Conservation (phyloP, 2,888 invertebrate species). For the Acrobeloides nanus region DNA sequence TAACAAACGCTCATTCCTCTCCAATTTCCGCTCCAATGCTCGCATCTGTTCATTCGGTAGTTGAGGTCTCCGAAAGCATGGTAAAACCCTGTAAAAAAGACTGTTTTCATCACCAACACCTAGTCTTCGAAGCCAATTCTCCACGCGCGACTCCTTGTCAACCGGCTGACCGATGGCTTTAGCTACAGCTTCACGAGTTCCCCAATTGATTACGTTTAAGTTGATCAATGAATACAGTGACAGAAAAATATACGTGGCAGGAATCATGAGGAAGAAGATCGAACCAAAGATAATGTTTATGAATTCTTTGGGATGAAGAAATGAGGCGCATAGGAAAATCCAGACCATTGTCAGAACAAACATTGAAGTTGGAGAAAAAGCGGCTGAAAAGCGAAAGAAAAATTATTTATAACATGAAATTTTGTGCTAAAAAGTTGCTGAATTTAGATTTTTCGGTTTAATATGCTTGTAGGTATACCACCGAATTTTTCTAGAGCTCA, state of each 20-base stretch:
- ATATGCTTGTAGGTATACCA: too few species aligned
- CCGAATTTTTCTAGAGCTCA: neutral
- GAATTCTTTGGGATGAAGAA: conserved; percentile 66
- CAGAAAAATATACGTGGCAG: conserved; percentile 85
- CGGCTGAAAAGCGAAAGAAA: too few species aligned
- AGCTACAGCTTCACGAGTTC: conserved; percentile 70
- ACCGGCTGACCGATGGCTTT: conserved; percentile 51
- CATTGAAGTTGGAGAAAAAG: conserved; percentile 73
- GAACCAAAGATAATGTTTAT: conserved; percentile 56
- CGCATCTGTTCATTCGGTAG: conserved; percentile 13
- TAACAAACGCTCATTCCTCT: conserved; percentile 19
- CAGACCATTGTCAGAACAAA: conserved; percentile 70
- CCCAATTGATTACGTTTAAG: conserved; percentile 87
- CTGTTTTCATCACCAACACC: conserved; percentile 18
- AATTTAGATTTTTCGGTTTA: too few species aligned
- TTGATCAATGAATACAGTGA: conserved; percentile 86
- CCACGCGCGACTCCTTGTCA: conserved; percentile 17
- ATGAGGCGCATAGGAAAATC: conserved; percentile 60
- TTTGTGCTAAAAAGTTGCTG: too few species aligned
- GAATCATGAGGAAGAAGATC: conserved; percentile 81
- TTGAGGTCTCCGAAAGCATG: conserved; percentile 2
- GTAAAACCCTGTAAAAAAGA: conserved; percentile 13
- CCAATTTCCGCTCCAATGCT: conserved; percentile 22
- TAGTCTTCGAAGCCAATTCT: conserved; percentile 17
- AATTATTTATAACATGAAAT: neutral